Evolutionary conservation across 2,888 invertebrate genomes (phyloP), one percentile per base, ranked within the genome.

Genomic region (Xestoiulus laeticollis): DNA sequence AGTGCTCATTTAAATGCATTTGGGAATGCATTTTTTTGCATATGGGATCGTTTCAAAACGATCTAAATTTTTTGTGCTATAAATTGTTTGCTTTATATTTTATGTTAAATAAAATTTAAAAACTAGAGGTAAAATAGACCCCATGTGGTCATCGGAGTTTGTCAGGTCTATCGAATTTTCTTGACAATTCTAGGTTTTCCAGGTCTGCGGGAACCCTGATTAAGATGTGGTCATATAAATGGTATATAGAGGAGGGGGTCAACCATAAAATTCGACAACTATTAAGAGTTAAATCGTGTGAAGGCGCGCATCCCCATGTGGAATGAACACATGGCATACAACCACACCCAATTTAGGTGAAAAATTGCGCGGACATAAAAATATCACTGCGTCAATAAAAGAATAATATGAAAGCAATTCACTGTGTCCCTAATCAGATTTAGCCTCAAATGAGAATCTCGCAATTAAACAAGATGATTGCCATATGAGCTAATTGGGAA

Each of bases 371-470:
- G 68, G 68, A 68, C 26, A 68, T 68, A 68, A 68, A 68, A 26
- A 22, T 68, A 26, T 68, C 68, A 68, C 68, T 68, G 22, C 68
- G 10, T 68, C 68, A 68, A 68, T 26, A 68, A 68, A 68, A 68
- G 68, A 68, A 68, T 68, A n/a, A 68, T 68, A 68, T 26, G 68
- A 68, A 68, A 68, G 68, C 68, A 68, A 68, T 68, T 68, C 68
- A 26, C 68, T 68, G 22, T n/a, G 22, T 22, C 26, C 12, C 26
- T 68, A 68, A 68, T 68, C 68, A 26, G n/a, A 26, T 68, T 68
- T 68, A 68, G 5, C 68, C 26, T 68, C 1, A 68, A 68, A 68
- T 68, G 68, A 26, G 48, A 48, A 16, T 48, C 38, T 38, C 48
- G 48, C 48, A 48, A 48, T 8, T 16, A 48, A 48, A 43, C 43